Conservation (phyloP, 2,113 vertebrate genomes). For the Paramisgurnus dabryanus region DNA sequence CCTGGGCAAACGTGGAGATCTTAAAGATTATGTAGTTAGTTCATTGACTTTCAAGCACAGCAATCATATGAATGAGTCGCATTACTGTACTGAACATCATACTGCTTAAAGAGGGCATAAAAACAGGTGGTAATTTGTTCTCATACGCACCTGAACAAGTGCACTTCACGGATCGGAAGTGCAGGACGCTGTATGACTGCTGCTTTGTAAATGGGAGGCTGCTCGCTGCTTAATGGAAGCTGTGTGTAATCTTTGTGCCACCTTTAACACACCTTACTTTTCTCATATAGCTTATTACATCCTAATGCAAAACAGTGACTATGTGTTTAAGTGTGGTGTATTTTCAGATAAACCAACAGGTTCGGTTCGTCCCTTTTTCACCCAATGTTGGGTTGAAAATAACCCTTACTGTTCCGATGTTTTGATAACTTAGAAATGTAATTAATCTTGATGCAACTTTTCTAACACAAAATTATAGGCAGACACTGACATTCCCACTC, state of each 20-base stretch:
- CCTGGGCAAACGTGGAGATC: slow-evolving; percentile 35
- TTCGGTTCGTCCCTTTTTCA: too few relatives aligned
- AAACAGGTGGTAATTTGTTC: slow-evolving; percentile 46
- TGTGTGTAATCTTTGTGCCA: slow-evolving; percentile 27
- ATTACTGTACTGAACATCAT: slow-evolving; percentile 45
- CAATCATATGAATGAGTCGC: slow-evolving; percentile 36
- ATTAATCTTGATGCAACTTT: too few relatives aligned
- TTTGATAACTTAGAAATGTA: too few relatives aligned
- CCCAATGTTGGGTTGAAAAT: too few relatives aligned
- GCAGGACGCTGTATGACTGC: neutral
- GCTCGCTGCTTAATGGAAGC: slow-evolving; percentile 21
- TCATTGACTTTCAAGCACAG: slow-evolving; percentile 22
- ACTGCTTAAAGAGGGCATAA: slow-evolving; percentile 27
- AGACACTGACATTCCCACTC: too few relatives aligned
- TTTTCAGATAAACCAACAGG: neutral
- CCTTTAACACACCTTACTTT: neutral
- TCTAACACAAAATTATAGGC: too few relatives aligned
- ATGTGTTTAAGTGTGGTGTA: neutral
- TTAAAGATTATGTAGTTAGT: slow-evolving; percentile 42
- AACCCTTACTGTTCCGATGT: neutral
- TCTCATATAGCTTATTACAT: slow-evolving; percentile 32
- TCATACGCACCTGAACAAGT: slow-evolving; percentile 34
- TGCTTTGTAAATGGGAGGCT: slow-evolving; percentile 29
- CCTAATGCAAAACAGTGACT: slow-evolving; percentile 1
- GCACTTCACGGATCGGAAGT: slow-evolving; percentile 6